Conservation (phyloP, 35 echinoderm and acorn worm genomes). For the Lytechinus pictus region DNA sequence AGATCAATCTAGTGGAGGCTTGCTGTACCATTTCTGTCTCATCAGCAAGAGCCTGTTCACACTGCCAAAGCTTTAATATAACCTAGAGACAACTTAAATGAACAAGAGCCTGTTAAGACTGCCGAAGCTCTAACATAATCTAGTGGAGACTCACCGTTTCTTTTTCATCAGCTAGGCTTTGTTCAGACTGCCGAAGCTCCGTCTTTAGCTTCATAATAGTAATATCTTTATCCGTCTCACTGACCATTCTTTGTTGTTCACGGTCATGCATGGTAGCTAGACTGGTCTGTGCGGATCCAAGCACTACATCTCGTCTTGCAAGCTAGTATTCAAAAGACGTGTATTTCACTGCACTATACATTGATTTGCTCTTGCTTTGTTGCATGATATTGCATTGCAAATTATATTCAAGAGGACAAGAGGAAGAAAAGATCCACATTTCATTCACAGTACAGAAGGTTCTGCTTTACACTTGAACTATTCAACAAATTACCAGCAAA, state of each 20-base stretch:
- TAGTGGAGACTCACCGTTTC: not conserved
- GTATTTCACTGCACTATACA: not conserved
- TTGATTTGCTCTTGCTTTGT: not conserved
- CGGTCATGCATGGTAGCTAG: conserved; percentile 79
- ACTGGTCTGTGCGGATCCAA: conserved; percentile 77
- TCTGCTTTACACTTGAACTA: no score
- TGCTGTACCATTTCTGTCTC: conserved; percentile 17
- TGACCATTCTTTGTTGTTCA: conserved; percentile 80
- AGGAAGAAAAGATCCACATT: no score
- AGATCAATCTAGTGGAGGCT: not conserved
- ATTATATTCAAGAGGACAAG: no score
- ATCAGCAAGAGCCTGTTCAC: conserved; percentile 57
- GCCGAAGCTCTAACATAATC: no score
- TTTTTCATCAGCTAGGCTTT: conserved; percentile 35
- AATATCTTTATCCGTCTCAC: conserved; percentile 89
- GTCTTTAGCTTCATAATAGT: conserved; percentile 88
- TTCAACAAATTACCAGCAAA: no score
- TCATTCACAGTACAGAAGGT: no score
- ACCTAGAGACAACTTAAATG: no score
- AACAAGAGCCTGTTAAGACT: no score
- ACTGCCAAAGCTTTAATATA: conserved; percentile 57
- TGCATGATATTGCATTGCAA: not conserved
- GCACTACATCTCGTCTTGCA: conserved; percentile 71
- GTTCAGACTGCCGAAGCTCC: conserved; percentile 77
- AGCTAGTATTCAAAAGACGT: conserved; percentile 53